Evolutionary conservation across 2,797 vertebrate genomes (phyloP).

Genomic region (Microcaecilia unicolor): DNA sequence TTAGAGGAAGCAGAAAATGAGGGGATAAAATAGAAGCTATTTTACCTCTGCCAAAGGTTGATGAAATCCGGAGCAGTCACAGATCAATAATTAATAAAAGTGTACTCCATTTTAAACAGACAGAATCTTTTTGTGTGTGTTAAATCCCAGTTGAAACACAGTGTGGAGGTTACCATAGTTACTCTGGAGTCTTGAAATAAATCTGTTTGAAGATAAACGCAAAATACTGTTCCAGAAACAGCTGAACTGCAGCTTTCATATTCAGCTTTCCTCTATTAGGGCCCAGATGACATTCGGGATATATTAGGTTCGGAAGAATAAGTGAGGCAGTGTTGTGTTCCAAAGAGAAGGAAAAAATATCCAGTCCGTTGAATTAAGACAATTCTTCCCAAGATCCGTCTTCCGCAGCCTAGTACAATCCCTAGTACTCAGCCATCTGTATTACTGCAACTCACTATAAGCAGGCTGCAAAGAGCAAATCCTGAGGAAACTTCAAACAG

Average conservation of each 20-base stretch:
- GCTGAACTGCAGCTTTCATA: slow-evolving; percentile 27
- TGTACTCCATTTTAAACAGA: slow-evolving; percentile 23
- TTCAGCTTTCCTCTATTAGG: slow-evolving; percentile 14
- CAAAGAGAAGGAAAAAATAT: too few relatives aligned
- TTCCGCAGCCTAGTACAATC: too few relatives aligned
- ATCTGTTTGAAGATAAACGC: slow-evolving; percentile 26
- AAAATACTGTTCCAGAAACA: slow-evolving; percentile 39
- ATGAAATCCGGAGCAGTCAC: slow-evolving; percentile 22
- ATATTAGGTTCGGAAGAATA: slow-evolving; percentile 6
- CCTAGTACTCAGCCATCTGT: too few relatives aligned
- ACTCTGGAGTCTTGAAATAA: slow-evolving; percentile 44
- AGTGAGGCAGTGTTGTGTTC: slow-evolving; percentile 16
- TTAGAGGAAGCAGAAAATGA: too few relatives aligned
- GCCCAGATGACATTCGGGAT: slow-evolving; percentile 2
- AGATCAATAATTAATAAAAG: slow-evolving; percentile 32
- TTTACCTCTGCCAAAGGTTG: too few relatives aligned
- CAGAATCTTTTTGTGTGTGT: slow-evolving; percentile 25
- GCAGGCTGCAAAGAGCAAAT: too few relatives aligned
- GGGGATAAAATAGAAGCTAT: too few relatives aligned
- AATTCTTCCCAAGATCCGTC: too few relatives aligned
- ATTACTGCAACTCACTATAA: too few relatives aligned
- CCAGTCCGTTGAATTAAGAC: too few relatives aligned
- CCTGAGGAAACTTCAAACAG: too few relatives aligned
- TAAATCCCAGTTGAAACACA: slow-evolving; percentile 25
- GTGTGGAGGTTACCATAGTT: slow-evolving; percentile 50